These are phyloP conservation scores for Hylaea fasciaria DNA, from an alignment of 2,888 invertebrate genomes.

Conservation along the genomic window DNA sequence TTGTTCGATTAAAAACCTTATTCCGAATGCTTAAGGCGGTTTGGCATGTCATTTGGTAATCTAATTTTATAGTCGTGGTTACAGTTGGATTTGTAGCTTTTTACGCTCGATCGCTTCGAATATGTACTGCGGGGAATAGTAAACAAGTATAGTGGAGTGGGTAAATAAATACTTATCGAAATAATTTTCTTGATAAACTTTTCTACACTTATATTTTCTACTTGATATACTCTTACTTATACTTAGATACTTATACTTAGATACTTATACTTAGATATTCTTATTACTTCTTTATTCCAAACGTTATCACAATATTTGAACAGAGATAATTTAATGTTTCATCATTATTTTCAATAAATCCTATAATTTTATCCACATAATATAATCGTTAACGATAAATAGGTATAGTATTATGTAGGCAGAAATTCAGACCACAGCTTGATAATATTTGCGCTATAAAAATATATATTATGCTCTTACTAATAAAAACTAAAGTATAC, in stretches of 20 bases:
- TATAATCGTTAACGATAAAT: no score
- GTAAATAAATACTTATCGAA: not conserved
- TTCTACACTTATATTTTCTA: no score
- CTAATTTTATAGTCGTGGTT: conserved; percentile 18
- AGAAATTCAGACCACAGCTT: no score
- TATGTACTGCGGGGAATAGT: conserved; percentile 18
- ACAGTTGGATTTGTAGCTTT: conserved; percentile 23
- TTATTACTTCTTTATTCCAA: no score
- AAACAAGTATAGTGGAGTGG: conserved; percentile 7
- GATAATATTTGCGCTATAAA: conserved; percentile 6
- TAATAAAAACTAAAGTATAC: conserved; percentile 24
- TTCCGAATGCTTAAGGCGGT: conserved; percentile 9
- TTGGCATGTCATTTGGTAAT: conserved; percentile 19
- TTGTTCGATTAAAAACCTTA: conserved; percentile 26
- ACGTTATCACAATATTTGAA: no score
- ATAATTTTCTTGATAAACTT: not conserved
- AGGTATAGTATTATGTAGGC: no score
- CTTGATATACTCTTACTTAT: no score
- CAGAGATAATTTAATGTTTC: no score
- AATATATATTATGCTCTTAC: conserved; percentile 13
- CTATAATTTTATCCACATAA: no score
- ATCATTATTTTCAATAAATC: no score
- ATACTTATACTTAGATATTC: no score
- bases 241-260: no score
- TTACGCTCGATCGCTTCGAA: conserved; percentile 24